Conservation (phyloP, 2,113 vertebrate species). For the Delphinus delphis region DNA sequence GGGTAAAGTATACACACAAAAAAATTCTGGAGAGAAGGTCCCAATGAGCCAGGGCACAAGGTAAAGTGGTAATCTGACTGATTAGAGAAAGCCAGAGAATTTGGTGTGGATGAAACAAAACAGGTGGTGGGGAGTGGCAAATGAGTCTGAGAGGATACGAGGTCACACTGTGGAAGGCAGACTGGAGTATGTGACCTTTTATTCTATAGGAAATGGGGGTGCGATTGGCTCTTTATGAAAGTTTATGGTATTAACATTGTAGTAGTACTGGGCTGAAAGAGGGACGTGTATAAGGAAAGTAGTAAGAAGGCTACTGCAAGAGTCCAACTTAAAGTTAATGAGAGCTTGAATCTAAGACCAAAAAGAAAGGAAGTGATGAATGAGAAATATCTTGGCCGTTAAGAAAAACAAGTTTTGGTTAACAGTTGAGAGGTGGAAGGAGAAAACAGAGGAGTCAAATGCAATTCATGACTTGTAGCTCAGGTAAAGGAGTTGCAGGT, state of each 20-base stretch:
- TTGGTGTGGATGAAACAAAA: not conserved
- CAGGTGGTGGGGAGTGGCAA: not conserved
- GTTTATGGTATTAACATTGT: not conserved
- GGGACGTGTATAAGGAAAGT: not conserved
- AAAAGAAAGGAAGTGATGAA: not conserved
- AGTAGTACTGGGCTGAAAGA: not conserved
- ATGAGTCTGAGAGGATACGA: not conserved
- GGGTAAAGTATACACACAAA: not conserved
- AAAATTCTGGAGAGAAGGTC: slow-evolving; percentile 3
- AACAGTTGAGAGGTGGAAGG: not conserved
- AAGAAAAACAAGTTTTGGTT: not conserved
- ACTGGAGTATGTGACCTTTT: not conserved
- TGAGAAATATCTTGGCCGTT: not conserved
- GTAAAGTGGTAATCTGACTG: not conserved
- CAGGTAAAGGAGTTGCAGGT: not conserved
- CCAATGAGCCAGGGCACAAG: not conserved
- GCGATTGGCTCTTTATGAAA: not conserved
- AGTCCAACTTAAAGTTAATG: not conserved
- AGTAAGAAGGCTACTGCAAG: not conserved
- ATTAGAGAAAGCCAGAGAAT: not conserved
- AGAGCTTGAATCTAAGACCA: not conserved
- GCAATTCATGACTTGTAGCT: not conserved
- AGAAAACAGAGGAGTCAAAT: not conserved
- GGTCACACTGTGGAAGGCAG: not conserved
- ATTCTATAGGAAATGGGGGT: not conserved